These are phyloP conservation scores for Minunthozetes semirufus DNA, from an alignment of 2,888 invertebrate genomes.

Conservation along the genomic window DNA sequence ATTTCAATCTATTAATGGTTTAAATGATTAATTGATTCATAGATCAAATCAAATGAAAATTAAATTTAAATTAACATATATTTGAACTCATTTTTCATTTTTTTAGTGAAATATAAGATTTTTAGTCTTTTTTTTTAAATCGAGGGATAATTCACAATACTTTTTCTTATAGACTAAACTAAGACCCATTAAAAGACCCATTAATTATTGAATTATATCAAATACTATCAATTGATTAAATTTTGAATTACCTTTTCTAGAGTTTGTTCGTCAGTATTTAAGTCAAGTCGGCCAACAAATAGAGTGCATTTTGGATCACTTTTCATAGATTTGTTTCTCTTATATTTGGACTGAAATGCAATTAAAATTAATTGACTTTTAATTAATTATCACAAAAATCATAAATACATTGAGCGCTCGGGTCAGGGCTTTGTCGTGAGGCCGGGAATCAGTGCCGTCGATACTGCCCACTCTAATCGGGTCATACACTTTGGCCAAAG, in stretches of 20 bases:
- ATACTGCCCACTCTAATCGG: constrained; percentile 77
- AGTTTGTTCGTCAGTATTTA: neutral
- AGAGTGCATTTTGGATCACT: constrained; percentile 65
- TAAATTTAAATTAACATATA: neutral
- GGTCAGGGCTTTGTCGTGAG: constrained; percentile 70
- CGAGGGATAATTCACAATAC: no score
- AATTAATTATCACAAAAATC: neutral
- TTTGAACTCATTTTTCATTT: neutral
- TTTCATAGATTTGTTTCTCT: constrained; percentile 56
- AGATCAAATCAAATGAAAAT: neutral
- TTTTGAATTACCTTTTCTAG: neutral
- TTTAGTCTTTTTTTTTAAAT: neutral
- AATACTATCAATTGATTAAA: neutral
- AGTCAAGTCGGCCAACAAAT: constrained; percentile 57
- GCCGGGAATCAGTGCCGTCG: constrained; percentile 72
- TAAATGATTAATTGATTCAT: neutral
- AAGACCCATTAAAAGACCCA: neutral
- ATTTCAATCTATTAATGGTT: neutral
- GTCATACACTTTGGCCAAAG: constrained; percentile 61
- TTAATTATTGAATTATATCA: neutral
- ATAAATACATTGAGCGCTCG: constrained; percentile 59
- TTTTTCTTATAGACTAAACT: no score
- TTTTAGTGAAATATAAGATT: neutral
- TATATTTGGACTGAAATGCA: constrained; percentile 7
- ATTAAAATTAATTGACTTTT: neutral